These are phyloP conservation scores for Salvelinus sp. DNA, from an alignment of 2,113 vertebrate species.

Conservation along the genomic window DNA sequence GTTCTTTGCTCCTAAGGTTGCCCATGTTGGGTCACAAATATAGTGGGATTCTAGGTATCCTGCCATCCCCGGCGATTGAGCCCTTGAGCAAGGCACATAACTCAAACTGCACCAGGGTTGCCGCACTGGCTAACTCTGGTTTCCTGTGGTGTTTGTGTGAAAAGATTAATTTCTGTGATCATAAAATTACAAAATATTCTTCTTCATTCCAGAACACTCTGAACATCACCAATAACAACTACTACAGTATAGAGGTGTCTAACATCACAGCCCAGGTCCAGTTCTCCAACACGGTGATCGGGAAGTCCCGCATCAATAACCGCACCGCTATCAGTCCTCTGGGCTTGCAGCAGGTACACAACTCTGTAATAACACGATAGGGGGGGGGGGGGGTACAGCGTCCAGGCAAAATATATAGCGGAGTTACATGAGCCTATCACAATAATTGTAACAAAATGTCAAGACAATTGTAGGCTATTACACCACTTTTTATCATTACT, in stretches of 20 bases:
- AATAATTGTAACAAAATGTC: too few relatives aligned
- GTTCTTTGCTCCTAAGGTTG: neutral
- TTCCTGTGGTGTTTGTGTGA: too few relatives aligned
- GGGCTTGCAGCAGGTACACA: slow-evolving; percentile 87
- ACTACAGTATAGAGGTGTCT: slow-evolving; percentile 88
- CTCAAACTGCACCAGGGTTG: too few relatives aligned
- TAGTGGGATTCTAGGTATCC: too few relatives aligned
- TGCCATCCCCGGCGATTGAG: too few relatives aligned
- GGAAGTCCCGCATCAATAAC: slow-evolving; percentile 86
- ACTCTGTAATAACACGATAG: neutral
- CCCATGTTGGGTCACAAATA: too few relatives aligned
- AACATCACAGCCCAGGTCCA: slow-evolving; percentile 92
- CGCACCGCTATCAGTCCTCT: slow-evolving; percentile 86
- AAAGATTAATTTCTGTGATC: neutral
- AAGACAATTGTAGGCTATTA: too few relatives aligned
- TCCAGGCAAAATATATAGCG: too few relatives aligned
- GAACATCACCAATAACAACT: slow-evolving; percentile 95
- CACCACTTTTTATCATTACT: too few relatives aligned
- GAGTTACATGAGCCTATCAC: too few relatives aligned
- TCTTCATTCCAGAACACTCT: slow-evolving; percentile 80
- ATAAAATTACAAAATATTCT: neutral
- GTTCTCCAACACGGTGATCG: slow-evolving; percentile 91
- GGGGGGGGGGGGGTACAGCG: neutral
- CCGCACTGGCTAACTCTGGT: too few relatives aligned
- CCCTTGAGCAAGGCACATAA: too few relatives aligned